Evolutionary conservation across 2,888 invertebrate genomes (phyloP).

Genomic region (Neoascia interrupta): DNA sequence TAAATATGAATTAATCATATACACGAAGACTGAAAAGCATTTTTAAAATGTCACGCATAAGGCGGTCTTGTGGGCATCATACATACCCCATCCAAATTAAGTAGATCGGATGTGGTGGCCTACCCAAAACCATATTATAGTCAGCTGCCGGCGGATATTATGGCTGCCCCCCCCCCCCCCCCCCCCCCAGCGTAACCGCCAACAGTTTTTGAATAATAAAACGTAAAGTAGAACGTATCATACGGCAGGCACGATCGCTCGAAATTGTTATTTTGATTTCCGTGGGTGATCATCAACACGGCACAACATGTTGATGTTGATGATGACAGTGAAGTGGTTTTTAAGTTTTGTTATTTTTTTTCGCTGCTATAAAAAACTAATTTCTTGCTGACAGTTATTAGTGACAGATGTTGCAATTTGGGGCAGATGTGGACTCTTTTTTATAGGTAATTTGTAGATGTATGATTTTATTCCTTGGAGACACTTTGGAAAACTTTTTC

Average conservation of each 20-base stretch:
- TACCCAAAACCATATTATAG: constrained; percentile 54
- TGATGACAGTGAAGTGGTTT: constrained; percentile 48
- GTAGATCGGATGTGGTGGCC: constrained; percentile 66
- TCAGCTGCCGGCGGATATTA: constrained; percentile 46
- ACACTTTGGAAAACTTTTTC: constrained; percentile 33
- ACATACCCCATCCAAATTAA: constrained; percentile 40
- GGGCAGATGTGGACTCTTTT: constrained; percentile 52
- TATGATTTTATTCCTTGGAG: not conserved
- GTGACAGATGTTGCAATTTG: constrained; percentile 53
- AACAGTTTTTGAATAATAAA: constrained; percentile 63
- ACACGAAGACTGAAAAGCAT: not conserved
- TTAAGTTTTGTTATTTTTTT: constrained; percentile 40
- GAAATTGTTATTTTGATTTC: constrained; percentile 45
- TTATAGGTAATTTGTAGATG: not conserved
- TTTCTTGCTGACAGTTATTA: constrained; percentile 56
- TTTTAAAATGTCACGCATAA: constrained; percentile 25
- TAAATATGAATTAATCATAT: constrained; percentile 54
- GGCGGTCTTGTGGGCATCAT: not conserved
- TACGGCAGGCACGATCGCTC: constrained; percentile 46
- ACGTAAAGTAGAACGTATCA: constrained; percentile 56
- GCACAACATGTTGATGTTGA: constrained; percentile 11
- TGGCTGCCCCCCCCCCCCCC: no score
- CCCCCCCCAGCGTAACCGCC: constrained; percentile 47
- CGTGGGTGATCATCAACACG: constrained; percentile 54
- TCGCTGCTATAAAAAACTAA: no score